These are phyloP conservation scores for Acanthornis magna DNA, from an alignment of 2,797 vertebrate species.

Conservation along the genomic window DNA sequence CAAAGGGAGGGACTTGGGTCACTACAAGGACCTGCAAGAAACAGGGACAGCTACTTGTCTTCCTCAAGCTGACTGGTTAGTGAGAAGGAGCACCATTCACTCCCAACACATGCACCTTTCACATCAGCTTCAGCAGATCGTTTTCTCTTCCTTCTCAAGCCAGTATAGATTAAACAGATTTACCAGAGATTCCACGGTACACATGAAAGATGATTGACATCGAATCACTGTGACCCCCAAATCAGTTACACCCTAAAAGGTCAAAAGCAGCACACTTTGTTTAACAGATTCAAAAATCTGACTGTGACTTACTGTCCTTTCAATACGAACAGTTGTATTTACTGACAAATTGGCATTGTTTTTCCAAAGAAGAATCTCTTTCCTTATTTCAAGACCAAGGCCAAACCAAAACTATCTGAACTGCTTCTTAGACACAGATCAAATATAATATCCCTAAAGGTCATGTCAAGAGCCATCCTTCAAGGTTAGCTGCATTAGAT, in stretches of 20 bases:
- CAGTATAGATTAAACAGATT: not conserved
- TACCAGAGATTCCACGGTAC: not conserved
- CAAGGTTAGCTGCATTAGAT: not conserved
- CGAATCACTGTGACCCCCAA: not conserved
- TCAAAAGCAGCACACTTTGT: not conserved
- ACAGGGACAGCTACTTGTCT: not conserved
- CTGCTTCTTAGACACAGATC: not conserved
- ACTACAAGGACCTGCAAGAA: not conserved
- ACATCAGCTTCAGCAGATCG: not conserved
- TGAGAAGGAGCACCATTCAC: not conserved
- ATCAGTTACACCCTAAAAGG: not conserved
- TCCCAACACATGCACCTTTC: not conserved
- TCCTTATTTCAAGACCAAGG: not conserved
- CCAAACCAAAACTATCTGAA: not conserved
- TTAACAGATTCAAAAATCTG: not conserved
- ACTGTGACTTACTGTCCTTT: not conserved
- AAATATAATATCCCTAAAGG: not conserved
- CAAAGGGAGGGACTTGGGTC: not conserved
- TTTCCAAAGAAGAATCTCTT: not conserved
- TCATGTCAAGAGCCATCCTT: not conserved
- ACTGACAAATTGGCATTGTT: not conserved
- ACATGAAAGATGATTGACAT: not conserved
- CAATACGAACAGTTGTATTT: not conserved
- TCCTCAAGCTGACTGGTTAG: not conserved
- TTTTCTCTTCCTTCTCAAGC: not conserved